Conservation (phyloP, 2,797 vertebrate species). For the Malurus splendens region DNA sequence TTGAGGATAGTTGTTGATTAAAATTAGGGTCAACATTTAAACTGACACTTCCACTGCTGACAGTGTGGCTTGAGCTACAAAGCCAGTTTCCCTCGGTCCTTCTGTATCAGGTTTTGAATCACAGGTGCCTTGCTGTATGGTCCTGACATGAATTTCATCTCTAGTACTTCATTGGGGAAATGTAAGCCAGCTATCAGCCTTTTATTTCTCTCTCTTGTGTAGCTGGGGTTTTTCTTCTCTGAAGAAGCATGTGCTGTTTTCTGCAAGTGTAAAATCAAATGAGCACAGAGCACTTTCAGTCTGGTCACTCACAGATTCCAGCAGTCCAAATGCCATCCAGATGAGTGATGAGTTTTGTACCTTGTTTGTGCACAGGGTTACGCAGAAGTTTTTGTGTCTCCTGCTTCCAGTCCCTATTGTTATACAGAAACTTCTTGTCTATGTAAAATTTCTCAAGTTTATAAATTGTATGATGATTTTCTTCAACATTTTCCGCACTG, state of each 20-base stretch:
- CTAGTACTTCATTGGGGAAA: background rate
- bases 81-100: background rate
- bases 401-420: background rate
- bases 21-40: background rate
- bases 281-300: background rate
- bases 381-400: background rate
- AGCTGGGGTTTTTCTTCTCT: background rate
- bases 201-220: background rate
- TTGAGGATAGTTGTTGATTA: background rate
- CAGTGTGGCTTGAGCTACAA: background rate
- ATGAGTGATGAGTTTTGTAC: background rate
- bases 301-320: background rate
- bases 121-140: background rate
- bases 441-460: background rate
- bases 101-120: background rate
- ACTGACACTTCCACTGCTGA: background rate
- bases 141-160: background rate
- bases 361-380: background rate
- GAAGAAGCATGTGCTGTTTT: background rate
- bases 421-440: background rate
- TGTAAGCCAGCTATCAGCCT: background rate
- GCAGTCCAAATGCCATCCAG: background rate
- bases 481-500: background rate
- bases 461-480: background rate
- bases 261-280: background rate